phyloP scores from a whole-genome alignment of 2,113 vertebrate species.

The Bubo bubo region DNA sequence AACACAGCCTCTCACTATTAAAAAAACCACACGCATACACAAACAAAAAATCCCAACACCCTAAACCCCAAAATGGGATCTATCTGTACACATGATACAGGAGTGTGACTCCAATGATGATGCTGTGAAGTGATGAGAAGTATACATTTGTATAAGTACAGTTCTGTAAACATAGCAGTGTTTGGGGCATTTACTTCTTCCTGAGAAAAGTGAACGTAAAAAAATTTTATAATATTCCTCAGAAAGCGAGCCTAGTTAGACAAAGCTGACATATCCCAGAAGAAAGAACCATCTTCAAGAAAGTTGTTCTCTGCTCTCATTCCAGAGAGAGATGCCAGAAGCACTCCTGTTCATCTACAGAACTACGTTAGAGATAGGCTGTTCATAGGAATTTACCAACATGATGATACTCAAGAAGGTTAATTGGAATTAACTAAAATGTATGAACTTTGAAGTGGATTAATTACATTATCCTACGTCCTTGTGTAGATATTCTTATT shows the following conservation, averaged over 20 bases:
- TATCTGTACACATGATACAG: not conserved
- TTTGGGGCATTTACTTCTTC: not conserved
- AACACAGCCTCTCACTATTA: not conserved
- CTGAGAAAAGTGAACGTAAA: not conserved
- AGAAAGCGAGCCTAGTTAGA: not conserved
- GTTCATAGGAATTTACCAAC: not conserved
- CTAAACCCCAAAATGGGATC: not conserved
- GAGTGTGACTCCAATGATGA: not conserved
- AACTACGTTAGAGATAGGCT: not conserved
- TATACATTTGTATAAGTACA: not conserved
- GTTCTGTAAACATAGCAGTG: not conserved
- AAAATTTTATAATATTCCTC: not conserved
- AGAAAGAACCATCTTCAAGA: not conserved
- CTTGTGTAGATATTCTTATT: constrained; percentile 25
- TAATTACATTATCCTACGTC: constrained; percentile 42
- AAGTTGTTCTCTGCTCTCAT: not conserved
- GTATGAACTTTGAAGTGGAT: constrained; percentile 53
- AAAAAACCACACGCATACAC: not conserved
- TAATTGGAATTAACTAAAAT: constrained; percentile 46
- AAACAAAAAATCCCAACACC: not conserved
- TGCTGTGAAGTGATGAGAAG: not conserved
- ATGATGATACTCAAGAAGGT: not conserved
- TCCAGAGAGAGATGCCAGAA: not conserved
- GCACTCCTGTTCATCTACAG: not conserved
- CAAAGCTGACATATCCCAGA: not conserved